Evolutionary conservation across 2,888 invertebrate genomes (phyloP), one percentile per base, ranked within the genome.

Genomic region (Monochamus alternatus): DNA sequence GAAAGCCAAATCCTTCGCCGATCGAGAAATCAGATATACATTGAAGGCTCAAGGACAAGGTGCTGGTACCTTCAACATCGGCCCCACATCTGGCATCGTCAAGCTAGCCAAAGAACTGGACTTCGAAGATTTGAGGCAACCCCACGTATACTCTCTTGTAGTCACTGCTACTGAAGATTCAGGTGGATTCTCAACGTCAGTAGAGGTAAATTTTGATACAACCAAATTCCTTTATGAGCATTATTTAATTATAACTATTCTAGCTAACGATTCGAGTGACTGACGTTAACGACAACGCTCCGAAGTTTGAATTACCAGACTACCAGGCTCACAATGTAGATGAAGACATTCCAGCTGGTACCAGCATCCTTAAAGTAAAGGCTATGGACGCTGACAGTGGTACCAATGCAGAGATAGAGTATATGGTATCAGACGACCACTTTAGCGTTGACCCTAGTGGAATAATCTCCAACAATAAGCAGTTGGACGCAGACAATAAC

Each of bases 231-330:
- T n/a, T 51, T 51, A 5, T 51, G 12, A 3, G 7, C 51, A 14
- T 55, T 43, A 58, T 44, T 55, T 43, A 67, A 32, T 30, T 32
- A 31, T 68, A 43, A 58, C 51, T 60, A 77, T 91, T 92, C 58
- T 91, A 97, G 97, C 89, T 97, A 64, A 97, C 97, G 3, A 97
- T 98, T 80, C 93, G 96, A 80, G 97, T 99, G 62, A 96, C 96
- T 5, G 99, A 99, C 89, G 96, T 98, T 60, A 99, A 99, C 88
- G 99, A 99, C 90, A 98, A 99, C 89, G 96, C 97, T 8, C 98
- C 98, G 0, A 96, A 97, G 89, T 98, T 97, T 86, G 98, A 98
- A 89, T 90, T 98, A 80, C 98, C 98, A 0, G 97, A 98, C 88
- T 98, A 98, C 89, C 98, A 98, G 89, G 97, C 97, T 0, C 97